Conservation (phyloP, 2,888 invertebrate genomes). For the Odontocolon sp. region DNA sequence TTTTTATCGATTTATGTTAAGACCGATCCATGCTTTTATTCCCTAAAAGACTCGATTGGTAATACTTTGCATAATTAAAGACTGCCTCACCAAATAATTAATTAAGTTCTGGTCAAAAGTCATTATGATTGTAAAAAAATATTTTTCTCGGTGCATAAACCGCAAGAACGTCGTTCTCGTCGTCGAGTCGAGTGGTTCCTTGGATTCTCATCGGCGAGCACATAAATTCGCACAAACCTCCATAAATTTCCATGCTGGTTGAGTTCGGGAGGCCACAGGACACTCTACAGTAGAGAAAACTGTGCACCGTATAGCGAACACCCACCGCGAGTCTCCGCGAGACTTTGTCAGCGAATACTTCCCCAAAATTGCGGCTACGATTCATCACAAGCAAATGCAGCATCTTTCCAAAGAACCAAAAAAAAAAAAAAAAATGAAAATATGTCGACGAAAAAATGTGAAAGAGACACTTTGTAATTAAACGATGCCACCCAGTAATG, state of each 20-base stretch:
- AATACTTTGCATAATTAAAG: no score
- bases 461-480: constrained; percentile 50
- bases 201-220: constrained; percentile 61
- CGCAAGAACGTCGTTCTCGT: constrained; percentile 68
- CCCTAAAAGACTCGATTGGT: no score
- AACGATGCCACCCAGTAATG: constrained; percentile 62
- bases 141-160: constrained; percentile 60
- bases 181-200: constrained; percentile 48
- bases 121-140: no score
- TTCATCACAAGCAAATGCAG: constrained; percentile 45
- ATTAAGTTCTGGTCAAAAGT: no score
- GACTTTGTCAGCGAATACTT: constrained; percentile 60
- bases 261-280: constrained; percentile 70
- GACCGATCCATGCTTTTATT: no score
- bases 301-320: constrained; percentile 45
- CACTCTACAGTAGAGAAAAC: constrained; percentile 54
- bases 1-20: no score
- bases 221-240: constrained; percentile 74
- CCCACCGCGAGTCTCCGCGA: constrained; percentile 52
- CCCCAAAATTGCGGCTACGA: constrained; percentile 47
- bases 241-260: constrained; percentile 73
- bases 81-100: no score
- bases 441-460: constrained; percentile 19
- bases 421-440: constrained; percentile 6
- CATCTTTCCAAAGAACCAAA: not conserved